These are phyloP conservation scores for Agrilus cyanescens DNA, from an alignment of 2,888 invertebrate species.

Conservation along the genomic window DNA sequence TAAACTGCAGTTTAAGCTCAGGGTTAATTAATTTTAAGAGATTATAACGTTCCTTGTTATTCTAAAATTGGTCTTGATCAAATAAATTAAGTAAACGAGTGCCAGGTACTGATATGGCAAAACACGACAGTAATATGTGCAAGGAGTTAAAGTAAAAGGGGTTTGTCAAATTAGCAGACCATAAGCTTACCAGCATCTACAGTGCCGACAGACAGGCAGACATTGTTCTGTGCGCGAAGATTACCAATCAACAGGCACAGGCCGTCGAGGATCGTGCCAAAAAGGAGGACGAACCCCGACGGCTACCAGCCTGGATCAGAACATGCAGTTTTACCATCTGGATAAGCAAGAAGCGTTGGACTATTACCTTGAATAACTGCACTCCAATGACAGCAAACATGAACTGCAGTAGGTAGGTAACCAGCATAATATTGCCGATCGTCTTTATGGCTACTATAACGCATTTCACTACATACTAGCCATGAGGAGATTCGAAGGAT, in stretches of 20 bases:
- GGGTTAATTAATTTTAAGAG: no score
- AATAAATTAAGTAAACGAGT: neutral
- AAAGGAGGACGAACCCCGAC: constrained; percentile 9
- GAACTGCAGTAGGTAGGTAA: constrained; percentile 99
- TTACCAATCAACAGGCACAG: constrained; percentile 12
- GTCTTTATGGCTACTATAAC: constrained; percentile 98
- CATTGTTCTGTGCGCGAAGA: constrained; percentile 19
- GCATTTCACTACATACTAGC: constrained; percentile 98
- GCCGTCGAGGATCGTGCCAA: constrained; percentile 13
- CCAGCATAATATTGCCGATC: constrained; percentile 99
- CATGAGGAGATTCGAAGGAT: constrained; percentile 29
- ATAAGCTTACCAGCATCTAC: constrained; percentile 30
- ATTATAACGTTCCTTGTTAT: no score
- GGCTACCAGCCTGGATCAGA: constrained; percentile 27
- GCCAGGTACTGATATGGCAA: no score
- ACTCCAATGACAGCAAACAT: constrained; percentile 99
- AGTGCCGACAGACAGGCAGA: constrained; percentile 28
- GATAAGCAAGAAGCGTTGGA: constrained; percentile 29
- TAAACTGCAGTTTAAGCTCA: no score
- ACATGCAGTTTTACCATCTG: constrained; percentile 32
- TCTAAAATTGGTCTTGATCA: no score
- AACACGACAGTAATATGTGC: no score
- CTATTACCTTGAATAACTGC: constrained; percentile 95
- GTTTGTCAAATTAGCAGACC: constrained; percentile 6
- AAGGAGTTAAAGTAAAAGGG: no score